Conservation (phyloP, 2,888 invertebrate species). For the Sesia apiformis region DNA sequence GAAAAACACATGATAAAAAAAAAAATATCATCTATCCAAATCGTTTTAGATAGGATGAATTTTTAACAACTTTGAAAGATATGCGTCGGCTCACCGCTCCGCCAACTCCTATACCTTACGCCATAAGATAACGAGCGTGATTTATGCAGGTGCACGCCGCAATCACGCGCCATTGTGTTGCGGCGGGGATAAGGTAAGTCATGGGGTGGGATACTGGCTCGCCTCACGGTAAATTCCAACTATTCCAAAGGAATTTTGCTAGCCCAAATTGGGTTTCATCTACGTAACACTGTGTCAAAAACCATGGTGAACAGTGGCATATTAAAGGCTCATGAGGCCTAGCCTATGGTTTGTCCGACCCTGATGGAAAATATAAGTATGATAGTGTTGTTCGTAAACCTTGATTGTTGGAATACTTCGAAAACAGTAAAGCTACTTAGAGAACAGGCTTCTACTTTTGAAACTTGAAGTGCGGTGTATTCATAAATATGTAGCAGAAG, state of each 20-base stretch:
- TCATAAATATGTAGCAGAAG: not conserved
- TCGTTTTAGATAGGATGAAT: too few relatives aligned
- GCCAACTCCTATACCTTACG: slow-evolving; percentile 10
- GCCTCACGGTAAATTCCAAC: not conserved
- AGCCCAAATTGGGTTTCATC: not conserved
- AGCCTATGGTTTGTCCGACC: too few relatives aligned
- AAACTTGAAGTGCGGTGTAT: not conserved
- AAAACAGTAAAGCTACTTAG: not conserved
- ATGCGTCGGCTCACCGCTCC: not conserved
- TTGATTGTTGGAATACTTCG: not conserved
- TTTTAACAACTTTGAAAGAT: too few relatives aligned
- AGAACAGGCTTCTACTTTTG: not conserved
- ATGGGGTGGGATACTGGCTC: slow-evolving; percentile 12
- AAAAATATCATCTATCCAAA: too few relatives aligned
- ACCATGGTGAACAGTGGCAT: not conserved
- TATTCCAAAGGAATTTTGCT: not conserved
- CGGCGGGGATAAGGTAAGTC: slow-evolving; percentile 20
- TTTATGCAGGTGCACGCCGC: slow-evolving; percentile 59
- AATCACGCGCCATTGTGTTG: slow-evolving; percentile 57
- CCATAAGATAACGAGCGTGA: slow-evolving; percentile 30
- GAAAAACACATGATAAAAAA: too few relatives aligned
- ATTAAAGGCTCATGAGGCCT: not conserved
- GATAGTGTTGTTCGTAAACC: not conserved
- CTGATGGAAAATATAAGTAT: too few relatives aligned
- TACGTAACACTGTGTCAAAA: not conserved